These are phyloP conservation scores for Mystacornis crossleyi DNA, from an alignment of 2,113 vertebrate genomes.

Conservation along the genomic window DNA sequence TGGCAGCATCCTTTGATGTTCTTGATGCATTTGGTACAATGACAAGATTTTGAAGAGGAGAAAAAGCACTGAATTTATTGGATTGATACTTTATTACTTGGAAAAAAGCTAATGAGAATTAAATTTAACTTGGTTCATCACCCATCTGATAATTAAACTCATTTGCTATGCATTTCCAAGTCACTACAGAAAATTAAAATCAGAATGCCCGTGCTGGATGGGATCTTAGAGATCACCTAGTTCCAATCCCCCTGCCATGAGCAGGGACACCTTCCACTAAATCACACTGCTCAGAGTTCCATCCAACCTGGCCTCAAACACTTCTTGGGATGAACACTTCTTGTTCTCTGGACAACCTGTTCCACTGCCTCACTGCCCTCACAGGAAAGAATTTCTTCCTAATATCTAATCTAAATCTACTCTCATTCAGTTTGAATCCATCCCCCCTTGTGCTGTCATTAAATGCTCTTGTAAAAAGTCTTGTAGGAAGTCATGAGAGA, in stretches of 20 bases:
- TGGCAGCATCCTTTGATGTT: background rate
- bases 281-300: background rate
- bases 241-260: background rate
- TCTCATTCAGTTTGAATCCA: background rate
- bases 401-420: background rate
- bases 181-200: background rate
- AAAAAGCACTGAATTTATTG: background rate
- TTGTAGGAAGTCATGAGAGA: background rate
- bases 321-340: background rate
- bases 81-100: background rate
- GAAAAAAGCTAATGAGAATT: background rate
- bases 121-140: background rate
- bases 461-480: background rate
- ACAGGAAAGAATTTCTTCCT: background rate
- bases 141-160: background rate
- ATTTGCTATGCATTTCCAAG: background rate
- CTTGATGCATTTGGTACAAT: background rate
- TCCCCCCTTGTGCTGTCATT: background rate
- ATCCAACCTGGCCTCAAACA: background rate
- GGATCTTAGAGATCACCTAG: background rate
- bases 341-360: background rate
- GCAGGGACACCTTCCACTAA: background rate
- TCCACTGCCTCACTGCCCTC: background rate
- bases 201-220: background rate
- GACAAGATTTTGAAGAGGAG: background rate